Base-by-base conservation (phyloP, 2,797 vertebrate species). In the Percopsis omiscomaycus region DNA sequence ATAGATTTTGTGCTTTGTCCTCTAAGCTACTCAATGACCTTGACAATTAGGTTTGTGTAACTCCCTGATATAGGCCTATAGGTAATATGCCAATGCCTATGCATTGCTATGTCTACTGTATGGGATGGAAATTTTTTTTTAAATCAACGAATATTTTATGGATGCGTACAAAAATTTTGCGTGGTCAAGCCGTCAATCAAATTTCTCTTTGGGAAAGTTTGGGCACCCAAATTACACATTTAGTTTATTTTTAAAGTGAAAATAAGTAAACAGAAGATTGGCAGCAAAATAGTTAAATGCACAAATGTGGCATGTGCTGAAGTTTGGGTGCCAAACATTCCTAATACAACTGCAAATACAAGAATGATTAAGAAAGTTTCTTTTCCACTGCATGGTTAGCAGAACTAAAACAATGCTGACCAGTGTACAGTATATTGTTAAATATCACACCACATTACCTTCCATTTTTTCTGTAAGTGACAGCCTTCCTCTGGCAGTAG, bases 21-120 rank as follows among this genome's bases (percentile, higher is more conserved):
- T 78, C 53, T 2, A 28, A 63, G 45, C 48, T 5, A 42, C n/a
- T 30, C 12, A 55, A 60, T 28, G 37, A 42, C 69, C 64, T 73
- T 71, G 66, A 80, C 52, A 62, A 67, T 57, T 68, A 71, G 48
- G 62, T 55, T 61, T 54, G 51, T 46, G 55, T 57, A 30, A 58
- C 75, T 59, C 22, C 30, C 5, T 32, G 15, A 42, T 59, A 49
- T 22, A 10, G 60, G 51, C n/a, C 32, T 58, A 27, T 15, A 52
- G 14, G 30, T n/a, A 37, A 6, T 8, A 48, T 44, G 55, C 53
- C 29, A 14, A 32, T 32, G n/a, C 46, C 44, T 5, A 48, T n/a
- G 46, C 1, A 5, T 13, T 48, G 11, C 11, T 12, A 48, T 22
- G 22, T 22, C 22, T 22, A 22, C 22, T 22, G 22, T 1, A 22